phyloP scores from a whole-genome alignment of 1,140 invertebrate genomes.

The Drosophila rufa region DNA sequence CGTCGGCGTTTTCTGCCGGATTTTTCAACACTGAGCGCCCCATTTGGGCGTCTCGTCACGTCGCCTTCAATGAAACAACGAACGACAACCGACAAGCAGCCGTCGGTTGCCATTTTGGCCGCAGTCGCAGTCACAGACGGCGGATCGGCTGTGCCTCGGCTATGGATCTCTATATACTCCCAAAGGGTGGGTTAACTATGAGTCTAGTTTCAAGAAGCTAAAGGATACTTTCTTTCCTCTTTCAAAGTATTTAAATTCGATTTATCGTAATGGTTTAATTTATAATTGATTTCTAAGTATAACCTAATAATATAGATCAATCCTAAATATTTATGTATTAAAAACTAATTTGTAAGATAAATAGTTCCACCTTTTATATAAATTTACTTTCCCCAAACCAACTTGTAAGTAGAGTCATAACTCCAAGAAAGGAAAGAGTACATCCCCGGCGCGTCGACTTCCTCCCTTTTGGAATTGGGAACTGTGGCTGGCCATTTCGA shows the following conservation, averaged over 20 bases:
- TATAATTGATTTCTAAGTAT: background rate
- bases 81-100: constrained; percentile 52
- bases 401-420: no score
- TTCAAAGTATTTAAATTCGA: no score
- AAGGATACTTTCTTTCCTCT: no score
- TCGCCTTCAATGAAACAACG: constrained; percentile 70
- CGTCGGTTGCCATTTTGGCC: constrained; percentile 50
- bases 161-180: background rate
- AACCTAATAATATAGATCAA: background rate
- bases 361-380: no score
- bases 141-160: constrained; percentile 26
- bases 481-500: constrained; percentile 40
- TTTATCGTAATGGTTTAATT: background rate
- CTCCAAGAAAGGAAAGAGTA: constrained; percentile 2
- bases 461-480: constrained; percentile 27
- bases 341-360: no score
- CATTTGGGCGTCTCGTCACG: constrained; percentile 82
- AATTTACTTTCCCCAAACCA: no score
- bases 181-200: constrained; percentile 9
- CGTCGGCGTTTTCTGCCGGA: constrained; percentile 30
- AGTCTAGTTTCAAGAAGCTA: no score
- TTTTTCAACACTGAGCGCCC: constrained; percentile 66
- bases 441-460: background rate
- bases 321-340: no score
- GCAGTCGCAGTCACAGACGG: constrained; percentile 29